These are phyloP conservation scores for Misgurnus anguillicaudatus DNA, from an alignment of 2,113 vertebrate genomes.

Conservation along the genomic window DNA sequence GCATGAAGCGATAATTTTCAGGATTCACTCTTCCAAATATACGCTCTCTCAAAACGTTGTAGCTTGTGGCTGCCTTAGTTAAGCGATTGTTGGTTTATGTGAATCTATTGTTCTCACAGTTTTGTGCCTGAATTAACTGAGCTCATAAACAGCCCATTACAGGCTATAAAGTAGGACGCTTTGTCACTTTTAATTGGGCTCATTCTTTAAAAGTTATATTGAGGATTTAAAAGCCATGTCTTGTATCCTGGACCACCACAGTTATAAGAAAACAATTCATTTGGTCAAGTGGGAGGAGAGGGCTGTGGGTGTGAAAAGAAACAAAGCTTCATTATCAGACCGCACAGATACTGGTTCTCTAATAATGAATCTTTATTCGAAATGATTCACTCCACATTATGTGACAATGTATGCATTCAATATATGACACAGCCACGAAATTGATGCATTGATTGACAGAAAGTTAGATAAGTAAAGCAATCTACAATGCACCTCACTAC, in stretches of 20 bases:
- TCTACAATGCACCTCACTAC: slow-evolving; percentile 25
- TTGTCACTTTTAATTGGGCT: slow-evolving; percentile 40
- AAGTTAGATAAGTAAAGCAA: background rate
- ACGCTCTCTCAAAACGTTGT: background rate
- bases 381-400: background rate
- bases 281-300: slow-evolving; percentile 10
- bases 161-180: background rate
- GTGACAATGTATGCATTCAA: slow-evolving; percentile 23
- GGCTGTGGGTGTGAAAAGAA: slow-evolving; percentile 29
- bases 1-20: background rate
- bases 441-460: background rate
- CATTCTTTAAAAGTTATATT: slow-evolving; percentile 28
- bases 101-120: slow-evolving; percentile 4
- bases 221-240: slow-evolving; percentile 19
- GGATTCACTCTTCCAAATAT: background rate
- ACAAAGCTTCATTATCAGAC: slow-evolving; percentile 36
- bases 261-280: slow-evolving; percentile 29
- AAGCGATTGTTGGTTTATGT: slow-evolving; percentile 7
- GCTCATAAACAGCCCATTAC: slow-evolving; percentile 9
- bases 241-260: slow-evolving; percentile 7
- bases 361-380: slow-evolving; percentile 8
- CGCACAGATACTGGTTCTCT: slow-evolving; percentile 3
- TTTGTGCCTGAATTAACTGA: slow-evolving; percentile 17
- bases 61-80: background rate
- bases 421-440: background rate